Evolutionary conservation across 2,888 invertebrate species (phyloP).

Genomic region (Synergus japonicus): DNA sequence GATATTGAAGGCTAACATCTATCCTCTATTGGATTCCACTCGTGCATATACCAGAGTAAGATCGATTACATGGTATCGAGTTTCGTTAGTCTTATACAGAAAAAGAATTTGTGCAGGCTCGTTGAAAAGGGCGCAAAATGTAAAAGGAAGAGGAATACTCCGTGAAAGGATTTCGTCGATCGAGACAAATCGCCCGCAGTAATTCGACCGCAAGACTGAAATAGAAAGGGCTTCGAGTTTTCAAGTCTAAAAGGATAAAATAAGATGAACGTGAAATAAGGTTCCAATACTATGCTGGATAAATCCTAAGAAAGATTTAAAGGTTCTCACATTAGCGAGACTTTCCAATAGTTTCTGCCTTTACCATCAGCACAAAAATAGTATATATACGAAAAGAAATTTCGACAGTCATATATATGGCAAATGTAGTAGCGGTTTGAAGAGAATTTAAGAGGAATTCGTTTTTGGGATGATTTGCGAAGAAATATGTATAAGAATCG

Average conservation of each 20-base stretch:
- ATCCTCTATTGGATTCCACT: slow-evolving; percentile 36
- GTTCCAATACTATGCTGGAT: not conserved
- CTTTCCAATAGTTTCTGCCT: not conserved
- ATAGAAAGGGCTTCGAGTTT: slow-evolving; percentile 18
- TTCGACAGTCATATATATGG: no score
- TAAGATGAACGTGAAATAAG: not conserved
- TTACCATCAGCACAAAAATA: not conserved
- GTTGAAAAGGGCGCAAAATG: slow-evolving; percentile 1
- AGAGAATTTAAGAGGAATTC: no score
- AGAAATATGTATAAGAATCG: not conserved
- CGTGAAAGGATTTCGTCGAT: slow-evolving; percentile 35
- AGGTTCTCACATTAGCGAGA: not conserved
- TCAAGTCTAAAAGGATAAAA: slow-evolving; percentile 26
- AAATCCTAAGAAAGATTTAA: slow-evolving; percentile 28
- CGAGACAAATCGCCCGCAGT: slow-evolving; percentile 38
- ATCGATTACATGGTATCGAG: slow-evolving; percentile 39
- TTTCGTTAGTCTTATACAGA: slow-evolving; percentile 38
- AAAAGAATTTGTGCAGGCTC: slow-evolving; percentile 31
- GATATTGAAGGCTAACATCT: slow-evolving; percentile 35
- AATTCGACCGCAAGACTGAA: slow-evolving; percentile 26
- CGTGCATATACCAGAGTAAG: slow-evolving; percentile 35
- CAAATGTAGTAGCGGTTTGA: no score
- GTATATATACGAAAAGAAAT: no score
- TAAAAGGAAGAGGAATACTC: not conserved
- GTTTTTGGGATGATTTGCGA: no score